These are phyloP conservation scores for Chironomus tentans DNA, from an alignment of 2,888 invertebrate genomes.

Conservation along the genomic window DNA sequence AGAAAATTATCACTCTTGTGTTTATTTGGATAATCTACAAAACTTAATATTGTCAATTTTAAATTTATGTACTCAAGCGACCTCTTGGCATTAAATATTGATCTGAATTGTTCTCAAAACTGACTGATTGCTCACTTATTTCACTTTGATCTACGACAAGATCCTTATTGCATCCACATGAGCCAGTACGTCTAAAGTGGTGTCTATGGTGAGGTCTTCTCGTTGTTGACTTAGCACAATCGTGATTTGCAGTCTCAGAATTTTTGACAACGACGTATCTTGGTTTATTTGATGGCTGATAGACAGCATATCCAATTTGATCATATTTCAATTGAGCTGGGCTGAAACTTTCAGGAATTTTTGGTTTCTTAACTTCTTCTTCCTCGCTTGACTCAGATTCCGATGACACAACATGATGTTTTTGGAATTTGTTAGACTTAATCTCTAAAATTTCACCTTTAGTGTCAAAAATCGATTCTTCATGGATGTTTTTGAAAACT, in stretches of 20 bases:
- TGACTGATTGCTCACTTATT: slow-evolving; percentile 13
- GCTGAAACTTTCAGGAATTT: neutral
- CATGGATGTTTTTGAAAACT: neutral
- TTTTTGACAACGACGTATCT: slow-evolving; percentile 2
- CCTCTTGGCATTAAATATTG: neutral
- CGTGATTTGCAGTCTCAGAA: slow-evolving; percentile 3
- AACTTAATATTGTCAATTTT: too few species aligned
- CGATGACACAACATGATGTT: neutral
- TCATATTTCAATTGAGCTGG: slow-evolving; percentile 9
- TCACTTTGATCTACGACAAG: neutral
- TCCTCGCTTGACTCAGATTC: slow-evolving; percentile 2
- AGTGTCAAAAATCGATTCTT: slow-evolving; percentile 11
- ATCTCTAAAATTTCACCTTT: slow-evolving; percentile 20
- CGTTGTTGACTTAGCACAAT: neutral
- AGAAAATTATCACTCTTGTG: too few species aligned
- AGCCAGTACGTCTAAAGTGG: neutral
- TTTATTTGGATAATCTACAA: too few species aligned
- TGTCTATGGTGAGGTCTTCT: neutral
- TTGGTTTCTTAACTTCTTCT: neutral
- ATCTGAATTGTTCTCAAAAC: neutral
- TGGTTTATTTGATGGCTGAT: neutral
- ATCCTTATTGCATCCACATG: slow-evolving; percentile 6
- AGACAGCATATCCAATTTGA: slow-evolving; percentile 13
- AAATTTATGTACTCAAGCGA: neutral
- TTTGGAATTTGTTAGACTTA: neutral